Evolutionary conservation across 2,113 vertebrate species (phyloP).

Genomic region (Athene cunicularia): DNA sequence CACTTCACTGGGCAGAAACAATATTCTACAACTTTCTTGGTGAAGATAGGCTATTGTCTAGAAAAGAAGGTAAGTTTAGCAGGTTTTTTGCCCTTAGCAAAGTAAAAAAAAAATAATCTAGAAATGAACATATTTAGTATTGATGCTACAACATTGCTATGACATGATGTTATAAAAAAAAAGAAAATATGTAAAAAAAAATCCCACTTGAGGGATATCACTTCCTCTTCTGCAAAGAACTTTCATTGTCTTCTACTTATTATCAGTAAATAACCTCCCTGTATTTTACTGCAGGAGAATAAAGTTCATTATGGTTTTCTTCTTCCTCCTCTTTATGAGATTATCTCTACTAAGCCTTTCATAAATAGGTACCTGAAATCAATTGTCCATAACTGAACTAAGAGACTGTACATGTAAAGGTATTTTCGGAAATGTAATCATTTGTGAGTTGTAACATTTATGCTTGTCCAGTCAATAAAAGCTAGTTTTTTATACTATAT

Average conservation of each 20-base stretch:
- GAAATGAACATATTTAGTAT: neutral
- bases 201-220: neutral
- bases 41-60: neutral
- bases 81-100: neutral
- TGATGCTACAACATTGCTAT: neutral
- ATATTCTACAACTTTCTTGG: neutral
- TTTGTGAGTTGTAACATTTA: neutral
- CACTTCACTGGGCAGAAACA: neutral
- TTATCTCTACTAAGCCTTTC: neutral
- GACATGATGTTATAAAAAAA: neutral
- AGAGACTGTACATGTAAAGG: neutral
- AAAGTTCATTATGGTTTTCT: neutral
- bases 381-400: neutral
- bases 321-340: neutral
- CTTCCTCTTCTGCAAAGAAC: neutral
- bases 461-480: neutral
- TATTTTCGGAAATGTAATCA: neutral
- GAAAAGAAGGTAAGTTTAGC: neutral
- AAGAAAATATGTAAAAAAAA: neutral
- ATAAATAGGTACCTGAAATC: conserved; percentile 3
- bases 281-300: neutral
- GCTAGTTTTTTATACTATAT: neutral
- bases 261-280: neutral
- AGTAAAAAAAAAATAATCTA: neutral
- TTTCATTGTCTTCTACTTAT: neutral